Base-by-base conservation (phyloP, 1,140 invertebrate genomes). In the Drosophila grimshawi region DNA sequence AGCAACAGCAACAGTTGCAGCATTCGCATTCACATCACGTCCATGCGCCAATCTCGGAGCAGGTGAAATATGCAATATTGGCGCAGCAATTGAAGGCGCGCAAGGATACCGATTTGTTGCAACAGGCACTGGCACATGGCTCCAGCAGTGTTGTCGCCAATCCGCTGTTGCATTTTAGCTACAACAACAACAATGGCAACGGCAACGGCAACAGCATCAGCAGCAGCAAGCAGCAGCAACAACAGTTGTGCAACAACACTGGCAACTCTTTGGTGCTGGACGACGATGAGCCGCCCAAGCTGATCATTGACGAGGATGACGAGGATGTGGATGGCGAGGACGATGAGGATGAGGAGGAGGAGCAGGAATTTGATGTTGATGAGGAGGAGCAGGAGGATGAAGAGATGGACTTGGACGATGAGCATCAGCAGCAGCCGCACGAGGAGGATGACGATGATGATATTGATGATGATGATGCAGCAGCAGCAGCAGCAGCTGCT, bases 1-100 rank as follows among this genome's bases (percentile, higher is more conserved):
- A 64, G 45, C 52, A 51, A n/a, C 60, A 60, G 8, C 11, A 4
- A 3, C 32, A 51, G 39, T n/a, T 7, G 39, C 32, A 32, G 6
- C 55, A 69, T n/a, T 49, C 33, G 0, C 41, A 61, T 49, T 8
- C 33, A 0, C 71, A 76, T 10, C 70, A 93, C n/a, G 39, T 43
- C 1, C 93, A 93, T 19, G 66, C 89, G 4, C 86, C 86, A 35
- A 94, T 96, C 30, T 95, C 95, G 4, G 96, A 96, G 62, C 95
- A 97, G 67, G 95, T 97, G 0, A 96, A 97, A 74, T 96, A 95
- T 61, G 96, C 96, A 0, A 95, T 97, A 57, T 69, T 96, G 61
- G 95, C 96, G 5, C 95, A 97, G 75, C 96, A 97, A 76, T 91
- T 97, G 11, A 96, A 96, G 80, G 94, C 53, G 90, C 94, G 91